Base-by-base conservation (phyloP, 1,140 invertebrate species). In the Drosophila ercepeae region DNA sequence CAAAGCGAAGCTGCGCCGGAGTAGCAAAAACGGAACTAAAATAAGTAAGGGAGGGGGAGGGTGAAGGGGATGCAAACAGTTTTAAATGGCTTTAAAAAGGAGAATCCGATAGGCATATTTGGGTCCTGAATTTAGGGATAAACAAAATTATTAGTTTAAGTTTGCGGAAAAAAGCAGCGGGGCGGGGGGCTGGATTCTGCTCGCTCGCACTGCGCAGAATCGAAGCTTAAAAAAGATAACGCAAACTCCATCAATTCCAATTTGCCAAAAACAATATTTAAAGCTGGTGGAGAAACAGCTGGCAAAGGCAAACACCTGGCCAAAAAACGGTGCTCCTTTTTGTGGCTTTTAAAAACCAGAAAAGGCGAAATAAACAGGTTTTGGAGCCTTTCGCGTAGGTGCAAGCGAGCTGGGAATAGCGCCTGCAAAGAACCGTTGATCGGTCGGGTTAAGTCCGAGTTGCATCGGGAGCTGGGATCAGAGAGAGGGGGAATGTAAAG, bases 1-100 rank as follows among this genome's bases (percentile, higher is more conserved):
- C 49, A 65, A 44, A 76, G 41, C 41, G 73, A 82, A 60, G 75
- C 75, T 86, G 81, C 81, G 76, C 81, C 76, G 76, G 73, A 86
- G 81, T 86, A 76, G 61, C 72, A 65, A 78, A 64, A 63, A 63
- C 71, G 70, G 53, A 63, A 52, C 57, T 52, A 54, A 42, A 51
- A 41, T 1, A 18, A 14, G 50, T 36, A 23, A 16, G 46, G 49
- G 32, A 46, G 46, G 18, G 50, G 42, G 29, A 16, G 46, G 49
- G 32, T 48, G 46, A 41, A 55, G 18, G 49, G 49, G 29, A 16
- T 32, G 29, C 29, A 11, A n/a, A 32, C 11, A 32, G 3, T 32
- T 16, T 39, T 3, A 6, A 4, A 13, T 1, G 36, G 4, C 11
- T 32, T n/a, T 32, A 3, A 32, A 32, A 1, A n/a, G 3, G 29